Evolutionary conservation across 2,888 invertebrate species (phyloP).

Genomic region (Lepetodrilus schrolli): DNA sequence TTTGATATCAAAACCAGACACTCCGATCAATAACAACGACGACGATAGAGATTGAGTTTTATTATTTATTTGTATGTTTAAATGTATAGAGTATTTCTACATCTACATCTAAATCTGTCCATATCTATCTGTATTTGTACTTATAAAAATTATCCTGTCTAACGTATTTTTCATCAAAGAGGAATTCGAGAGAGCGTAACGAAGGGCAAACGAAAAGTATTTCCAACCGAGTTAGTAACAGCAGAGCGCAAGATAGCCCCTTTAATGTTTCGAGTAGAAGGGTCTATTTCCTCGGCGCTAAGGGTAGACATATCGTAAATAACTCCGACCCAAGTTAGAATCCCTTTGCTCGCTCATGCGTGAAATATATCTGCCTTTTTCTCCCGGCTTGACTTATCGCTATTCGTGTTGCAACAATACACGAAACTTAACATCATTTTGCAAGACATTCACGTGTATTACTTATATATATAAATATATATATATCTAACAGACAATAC

Average conservation of each 20-base stretch:
- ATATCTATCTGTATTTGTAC: too few relatives aligned
- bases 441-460: too few relatives aligned
- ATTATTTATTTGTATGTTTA: too few relatives aligned
- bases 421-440: conserved; percentile 11
- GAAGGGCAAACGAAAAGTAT: background rate
- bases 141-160: too few relatives aligned
- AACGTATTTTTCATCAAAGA: conserved; percentile 18
- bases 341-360: conserved; percentile 16
- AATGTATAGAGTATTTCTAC: too few relatives aligned
- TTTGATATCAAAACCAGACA: too few relatives aligned
- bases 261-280: background rate
- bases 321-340: background rate
- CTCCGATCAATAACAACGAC: too few relatives aligned
- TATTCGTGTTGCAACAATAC: conserved; percentile 7
- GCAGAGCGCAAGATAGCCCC: background rate
- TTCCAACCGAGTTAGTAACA: background rate
- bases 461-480: too few relatives aligned
- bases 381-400: background rate
- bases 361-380: conserved; percentile 23
- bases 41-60: too few relatives aligned
- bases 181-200: background rate
- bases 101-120: too few relatives aligned
- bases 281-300: background rate
- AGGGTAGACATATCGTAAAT: conserved; percentile 5
- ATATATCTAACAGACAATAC: too few relatives aligned